Base-by-base conservation (phyloP, 92 coral and sea anemone species). In the Porites lobata region DNA sequence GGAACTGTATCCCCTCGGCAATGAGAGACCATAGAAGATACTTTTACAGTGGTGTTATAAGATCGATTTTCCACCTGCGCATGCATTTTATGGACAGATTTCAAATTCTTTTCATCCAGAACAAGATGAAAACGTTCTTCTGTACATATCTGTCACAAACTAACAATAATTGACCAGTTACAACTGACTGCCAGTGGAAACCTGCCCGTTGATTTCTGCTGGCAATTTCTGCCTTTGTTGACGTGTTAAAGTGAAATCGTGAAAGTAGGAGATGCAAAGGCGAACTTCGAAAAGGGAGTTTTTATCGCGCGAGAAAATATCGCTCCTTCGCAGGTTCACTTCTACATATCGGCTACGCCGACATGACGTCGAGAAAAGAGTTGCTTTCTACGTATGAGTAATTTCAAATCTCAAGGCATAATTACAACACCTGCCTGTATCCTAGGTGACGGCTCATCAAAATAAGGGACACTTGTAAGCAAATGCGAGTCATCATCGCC, bases 341-440 rank as follows among this genome's bases (percentile, higher is more conserved):
- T 4, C 47, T 4, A 38, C 0, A 38, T 38, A 38, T 0, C 47
- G 47, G 47, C 7, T 38, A 38, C 47, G 47, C 47, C 6, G 47
- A 4, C 47, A 38, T 38, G 47, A 38, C 47, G 47, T 3, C 47
- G 7, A 38, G 47, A 38, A 38, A 38, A 68, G 17, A 5, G 17
- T 22, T 10, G 9, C 11, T 21, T 68, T 9, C 50, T 9, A 68
- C 9, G 50, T 4, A 9, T 3, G 72, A 3, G 29, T 18, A 21
- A 9, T 21, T 12, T 68, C 18, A 68, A 68, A 9, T 2, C 20
- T 17, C 38, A 70, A 1, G 85, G 89, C 54, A 86, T 72, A 19
- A 90, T 62, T 15, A 80, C 91, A 86, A 90, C 75, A 11, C 93
- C 93, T 18, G 90, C 86, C 63, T 90, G 93, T 38, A 85, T 85